These are phyloP conservation scores for Egretta garzetta DNA, from an alignment of 2,113 vertebrate genomes.

Conservation along the genomic window DNA sequence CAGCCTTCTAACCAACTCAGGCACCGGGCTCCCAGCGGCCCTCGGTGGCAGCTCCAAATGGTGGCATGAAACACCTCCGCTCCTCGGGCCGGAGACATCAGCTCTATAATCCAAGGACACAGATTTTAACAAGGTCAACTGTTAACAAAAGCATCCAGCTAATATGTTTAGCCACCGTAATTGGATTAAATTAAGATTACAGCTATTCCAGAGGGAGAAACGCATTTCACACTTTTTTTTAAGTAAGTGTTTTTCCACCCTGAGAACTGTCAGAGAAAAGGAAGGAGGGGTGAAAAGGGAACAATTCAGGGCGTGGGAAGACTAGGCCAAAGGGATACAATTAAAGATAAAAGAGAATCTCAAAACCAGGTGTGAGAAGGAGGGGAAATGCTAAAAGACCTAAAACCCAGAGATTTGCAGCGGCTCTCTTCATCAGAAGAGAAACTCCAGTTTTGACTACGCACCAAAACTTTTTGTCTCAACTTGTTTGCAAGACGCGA, in stretches of 20 bases:
- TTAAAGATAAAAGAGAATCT: slow-evolving; percentile 66
- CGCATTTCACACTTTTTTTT: not conserved
- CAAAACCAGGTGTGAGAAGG: slow-evolving; percentile 61
- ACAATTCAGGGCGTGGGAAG: slow-evolving; percentile 49
- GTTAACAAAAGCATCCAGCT: slow-evolving; percentile 44
- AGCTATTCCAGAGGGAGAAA: slow-evolving; percentile 24
- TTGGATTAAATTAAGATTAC: slow-evolving; percentile 59
- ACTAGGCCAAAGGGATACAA: slow-evolving; percentile 55
- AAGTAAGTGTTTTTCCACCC: not conserved
- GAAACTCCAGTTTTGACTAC: not conserved
- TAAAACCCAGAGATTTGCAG: not conserved
- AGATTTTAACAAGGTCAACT: slow-evolving; percentile 23
- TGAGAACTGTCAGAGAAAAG: not conserved
- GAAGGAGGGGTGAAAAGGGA: slow-evolving; percentile 24
- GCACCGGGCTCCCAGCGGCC: not conserved
- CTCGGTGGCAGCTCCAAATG: not conserved
- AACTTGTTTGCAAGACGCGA: slow-evolving; percentile 7
- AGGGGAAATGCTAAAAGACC: not conserved
- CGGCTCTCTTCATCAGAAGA: not conserved
- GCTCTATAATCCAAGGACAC: slow-evolving; percentile 13
- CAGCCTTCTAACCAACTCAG: not conserved
- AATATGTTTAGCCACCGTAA: not conserved
- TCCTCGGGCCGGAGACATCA: accelerated
- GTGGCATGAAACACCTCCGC: not conserved
- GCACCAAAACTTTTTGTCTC: not conserved